These are phyloP conservation scores for Arenaria interpres DNA, from an alignment of 2,113 vertebrate species.

Conservation along the genomic window DNA sequence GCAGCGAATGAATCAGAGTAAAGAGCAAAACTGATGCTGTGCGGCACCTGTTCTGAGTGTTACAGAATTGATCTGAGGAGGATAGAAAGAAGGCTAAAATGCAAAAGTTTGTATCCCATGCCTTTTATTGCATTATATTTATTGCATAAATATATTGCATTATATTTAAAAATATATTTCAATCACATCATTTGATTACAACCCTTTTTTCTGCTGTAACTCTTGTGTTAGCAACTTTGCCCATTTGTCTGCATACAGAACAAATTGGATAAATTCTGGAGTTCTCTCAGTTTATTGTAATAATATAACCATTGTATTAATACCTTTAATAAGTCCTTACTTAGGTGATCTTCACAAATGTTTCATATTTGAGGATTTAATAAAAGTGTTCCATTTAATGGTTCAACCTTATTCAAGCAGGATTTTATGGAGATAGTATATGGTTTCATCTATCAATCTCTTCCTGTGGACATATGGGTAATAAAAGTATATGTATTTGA, in stretches of 20 bases:
- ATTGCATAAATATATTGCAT: too few species aligned
- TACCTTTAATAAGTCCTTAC: slow-evolving; percentile 38
- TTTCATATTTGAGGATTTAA: slow-evolving; percentile 37
- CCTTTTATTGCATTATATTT: neutral
- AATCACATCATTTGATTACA: neutral
- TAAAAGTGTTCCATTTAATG: slow-evolving; percentile 58
- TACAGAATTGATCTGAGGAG: neutral
- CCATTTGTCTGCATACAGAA: neutral
- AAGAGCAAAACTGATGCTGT: neutral
- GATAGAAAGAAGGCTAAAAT: neutral
- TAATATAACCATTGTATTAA: slow-evolving; percentile 14
- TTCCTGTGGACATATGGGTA: slow-evolving; percentile 55
- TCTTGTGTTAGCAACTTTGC: neutral
- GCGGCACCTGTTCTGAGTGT: neutral
- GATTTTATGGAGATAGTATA: slow-evolving; percentile 69
- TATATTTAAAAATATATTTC: neutral
- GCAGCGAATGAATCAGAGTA: neutral
- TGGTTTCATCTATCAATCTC: slow-evolving; percentile 51
- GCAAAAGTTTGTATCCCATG: neutral
- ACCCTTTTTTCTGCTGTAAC: neutral
- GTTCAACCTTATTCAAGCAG: neutral
- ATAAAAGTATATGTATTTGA: slow-evolving; percentile 71
- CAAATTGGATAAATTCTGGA: neutral
- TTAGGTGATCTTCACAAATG: slow-evolving; percentile 26
- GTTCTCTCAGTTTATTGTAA: neutral